phyloP scores from a whole-genome alignment of 2,797 vertebrate species.

The Eulemur rubriventer region DNA sequence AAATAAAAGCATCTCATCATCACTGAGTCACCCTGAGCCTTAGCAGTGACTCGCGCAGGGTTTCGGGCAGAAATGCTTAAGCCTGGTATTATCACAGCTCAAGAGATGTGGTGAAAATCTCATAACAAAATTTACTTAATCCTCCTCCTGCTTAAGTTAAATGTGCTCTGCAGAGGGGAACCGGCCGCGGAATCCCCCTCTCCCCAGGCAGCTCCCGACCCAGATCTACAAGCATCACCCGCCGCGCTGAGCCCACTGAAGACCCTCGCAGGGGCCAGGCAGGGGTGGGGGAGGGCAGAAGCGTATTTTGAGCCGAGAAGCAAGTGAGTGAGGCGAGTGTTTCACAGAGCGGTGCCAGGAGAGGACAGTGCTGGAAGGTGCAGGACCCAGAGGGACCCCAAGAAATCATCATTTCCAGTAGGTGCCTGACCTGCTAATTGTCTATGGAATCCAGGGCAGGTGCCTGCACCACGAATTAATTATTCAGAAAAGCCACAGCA shows the following conservation, averaged over 20 bases:
- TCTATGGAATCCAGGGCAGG: conserved; percentile 36
- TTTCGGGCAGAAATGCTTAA: conserved; percentile 34
- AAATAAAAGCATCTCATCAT: not conserved
- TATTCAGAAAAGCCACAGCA: conserved; percentile 45
- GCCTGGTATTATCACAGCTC: conserved; percentile 37
- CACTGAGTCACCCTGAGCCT: conserved; percentile 3
- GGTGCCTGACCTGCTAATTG: conserved; percentile 62
- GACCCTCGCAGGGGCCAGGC: not conserved
- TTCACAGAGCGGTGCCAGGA: not conserved
- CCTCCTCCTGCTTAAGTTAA: conserved; percentile 45
- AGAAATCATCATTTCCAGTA: not conserved
- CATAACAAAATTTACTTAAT: conserved; percentile 44
- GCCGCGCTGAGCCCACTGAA: not conserved
- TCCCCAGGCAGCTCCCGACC: not conserved
- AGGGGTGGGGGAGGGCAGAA: not conserved
- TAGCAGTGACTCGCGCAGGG: not conserved
- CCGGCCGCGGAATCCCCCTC: not conserved
- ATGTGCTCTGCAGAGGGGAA: conserved; percentile 1
- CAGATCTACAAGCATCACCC: not conserved
- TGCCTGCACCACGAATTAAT: not conserved
- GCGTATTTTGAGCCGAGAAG: not conserved
- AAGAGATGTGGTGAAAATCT: conserved; percentile 50
- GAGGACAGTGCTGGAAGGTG: not conserved
- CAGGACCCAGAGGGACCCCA: not conserved
- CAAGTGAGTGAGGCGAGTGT: not conserved